These are phyloP conservation scores for Brachirus orientalis DNA, from an alignment of 2,113 vertebrate species.

Conservation along the genomic window DNA sequence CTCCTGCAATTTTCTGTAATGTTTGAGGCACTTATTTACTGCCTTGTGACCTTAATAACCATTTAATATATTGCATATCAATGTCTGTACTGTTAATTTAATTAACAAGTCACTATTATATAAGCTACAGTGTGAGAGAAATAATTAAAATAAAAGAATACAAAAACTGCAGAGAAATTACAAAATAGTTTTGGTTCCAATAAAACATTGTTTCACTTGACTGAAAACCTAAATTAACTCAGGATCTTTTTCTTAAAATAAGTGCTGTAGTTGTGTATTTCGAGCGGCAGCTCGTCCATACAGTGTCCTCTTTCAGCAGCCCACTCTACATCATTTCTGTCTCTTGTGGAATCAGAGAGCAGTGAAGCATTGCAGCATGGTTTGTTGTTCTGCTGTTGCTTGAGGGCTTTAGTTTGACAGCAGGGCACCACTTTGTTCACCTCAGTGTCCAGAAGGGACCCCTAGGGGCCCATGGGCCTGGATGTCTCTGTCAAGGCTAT, in stretches of 20 bases:
- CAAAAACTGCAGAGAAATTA: no score
- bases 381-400: conserved; percentile 74
- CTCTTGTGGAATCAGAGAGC: conserved; percentile 75
- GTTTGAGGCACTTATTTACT: no score
- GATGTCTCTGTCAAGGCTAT: conserved; percentile 72
- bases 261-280: conserved; percentile 9
- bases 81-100: no score
- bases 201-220: not conserved
- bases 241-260: not conserved
- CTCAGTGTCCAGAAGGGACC: conserved; percentile 73
- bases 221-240: conserved; percentile 22
- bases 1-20: no score
- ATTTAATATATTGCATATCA: no score
- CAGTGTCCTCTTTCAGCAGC: conserved; percentile 54
- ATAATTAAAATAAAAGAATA: no score
- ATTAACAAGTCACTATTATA: no score
- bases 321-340: conserved; percentile 57
- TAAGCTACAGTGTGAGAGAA: no score
- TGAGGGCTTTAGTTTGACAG: conserved; percentile 77
- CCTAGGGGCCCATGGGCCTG: conserved; percentile 60
- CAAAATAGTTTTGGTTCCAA: not conserved
- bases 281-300: conserved; percentile 6
- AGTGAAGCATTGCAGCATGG: conserved; percentile 67
- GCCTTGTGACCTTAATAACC: no score
- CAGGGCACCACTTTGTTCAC: conserved; percentile 80